Evolutionary conservation across 2,888 invertebrate species (phyloP).

Genomic region (Steromphala cineraria): DNA sequence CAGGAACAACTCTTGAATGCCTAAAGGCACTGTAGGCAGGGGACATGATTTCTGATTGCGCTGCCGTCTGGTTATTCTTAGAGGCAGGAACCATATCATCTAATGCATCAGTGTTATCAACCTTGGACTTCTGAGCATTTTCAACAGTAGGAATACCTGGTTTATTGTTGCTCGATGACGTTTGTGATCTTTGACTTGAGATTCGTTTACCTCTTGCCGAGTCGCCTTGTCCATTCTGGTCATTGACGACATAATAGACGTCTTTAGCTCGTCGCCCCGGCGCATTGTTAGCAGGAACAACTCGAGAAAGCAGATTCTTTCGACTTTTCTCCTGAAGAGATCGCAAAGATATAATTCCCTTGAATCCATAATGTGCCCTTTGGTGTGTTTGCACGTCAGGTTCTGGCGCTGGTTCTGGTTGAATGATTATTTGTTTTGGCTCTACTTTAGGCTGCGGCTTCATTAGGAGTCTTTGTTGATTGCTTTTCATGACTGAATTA

Average conservation of each 20-base stretch:
- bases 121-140: background rate
- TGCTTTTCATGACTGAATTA: no score
- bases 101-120: background rate
- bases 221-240: background rate
- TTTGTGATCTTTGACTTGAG: background rate
- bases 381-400: background rate
- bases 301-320: background rate
- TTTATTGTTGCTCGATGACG: background rate
- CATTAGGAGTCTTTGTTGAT: background rate
- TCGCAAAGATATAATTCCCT: background rate
- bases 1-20: no score
- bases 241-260: background rate
- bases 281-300: background rate
- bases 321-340: background rate
- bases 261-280: background rate
- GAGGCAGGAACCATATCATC: conserved; percentile 22
- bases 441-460: background rate
- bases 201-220: background rate
- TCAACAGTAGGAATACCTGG: background rate
- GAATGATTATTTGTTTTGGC: background rate
- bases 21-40: no score
- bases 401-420: background rate
- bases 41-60: no score
- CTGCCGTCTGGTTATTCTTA: no score
- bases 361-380: background rate